Conservation (phyloP, 2,888 invertebrate genomes). For the Gastrophysa polygoni region DNA sequence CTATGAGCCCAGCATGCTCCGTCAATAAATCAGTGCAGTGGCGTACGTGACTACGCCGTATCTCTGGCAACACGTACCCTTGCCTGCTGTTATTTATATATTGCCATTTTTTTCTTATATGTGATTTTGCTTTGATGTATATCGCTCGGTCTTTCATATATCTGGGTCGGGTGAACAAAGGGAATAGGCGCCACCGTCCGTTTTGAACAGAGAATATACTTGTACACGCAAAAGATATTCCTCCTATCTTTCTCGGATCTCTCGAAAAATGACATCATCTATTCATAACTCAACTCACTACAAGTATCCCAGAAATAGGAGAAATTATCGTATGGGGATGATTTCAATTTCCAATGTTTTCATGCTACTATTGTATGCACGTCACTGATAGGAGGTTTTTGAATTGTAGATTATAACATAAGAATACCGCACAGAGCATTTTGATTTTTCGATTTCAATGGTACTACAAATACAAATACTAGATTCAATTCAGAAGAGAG, state of each 20-base stretch:
- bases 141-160: constrained; percentile 29
- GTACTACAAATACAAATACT: too few relatives aligned
- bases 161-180: constrained; percentile 29
- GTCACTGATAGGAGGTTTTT: too few relatives aligned
- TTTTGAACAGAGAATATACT: constrained; percentile 21
- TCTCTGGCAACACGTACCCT: constrained; percentile 29
- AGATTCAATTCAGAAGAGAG: too few relatives aligned
- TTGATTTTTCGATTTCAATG: too few relatives aligned
- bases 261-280: too few relatives aligned
- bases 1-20: not conserved
- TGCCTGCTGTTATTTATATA: constrained; percentile 42
- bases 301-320: too few relatives aligned
- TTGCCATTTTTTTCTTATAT: constrained; percentile 21
- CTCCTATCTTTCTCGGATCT: constrained; percentile 1
- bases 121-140: constrained; percentile 38
- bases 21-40: constrained; percentile 38
- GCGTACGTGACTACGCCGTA: constrained; percentile 36
- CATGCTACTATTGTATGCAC: too few relatives aligned
- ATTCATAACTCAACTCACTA: too few relatives aligned
- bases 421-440: too few relatives aligned
- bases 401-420: too few relatives aligned
- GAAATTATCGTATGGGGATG: too few relatives aligned
- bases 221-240: constrained; percentile 28
- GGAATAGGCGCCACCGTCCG: constrained; percentile 14
- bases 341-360: too few relatives aligned